Base-by-base conservation (phyloP, 2,888 invertebrate species). In the Anoplius nigerrimus region DNA sequence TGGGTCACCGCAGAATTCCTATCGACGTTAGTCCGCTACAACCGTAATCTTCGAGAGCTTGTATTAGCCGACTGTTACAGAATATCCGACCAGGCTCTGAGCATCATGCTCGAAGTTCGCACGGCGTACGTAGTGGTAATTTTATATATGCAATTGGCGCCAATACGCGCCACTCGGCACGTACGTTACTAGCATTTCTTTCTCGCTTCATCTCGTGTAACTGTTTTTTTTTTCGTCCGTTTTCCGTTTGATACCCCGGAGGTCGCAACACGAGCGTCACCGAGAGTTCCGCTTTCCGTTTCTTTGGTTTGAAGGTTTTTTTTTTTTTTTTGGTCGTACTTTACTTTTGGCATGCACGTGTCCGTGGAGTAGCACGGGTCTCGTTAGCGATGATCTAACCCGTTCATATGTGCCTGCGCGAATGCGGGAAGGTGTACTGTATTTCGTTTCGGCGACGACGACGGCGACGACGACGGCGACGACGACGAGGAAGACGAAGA, bases 1-100 rank as follows among this genome's bases (percentile, higher is more conserved):
- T 69, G 75, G 75, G 59, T 71, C 61, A 72, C 62, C 68, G 63
- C 57, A 56, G 57, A 43, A 56, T 70, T 71, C 60, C 55, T 69
- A 67, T 60, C 66, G 69, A 72, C 68, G 61, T 60, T 73, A 66
- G 57, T 70, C 67, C 66, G 67, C 43, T 68, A 72, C 61, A 75
- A 73, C 69, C 68, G 72, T 62, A 70, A 69, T 69, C 74, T 72
- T 68, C 75, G 71, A 61, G 51, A 56, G 58, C 63, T 78, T 53
- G 74, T 74, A 59, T 22, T 72, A 67, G 64, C 71, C 52, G 72
- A 79, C 63, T 62, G 65, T 63, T 76, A 59, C 65, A 72, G 56
- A 71, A 58, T 69, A 68, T 73, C 68, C 74, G 75, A 71, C 69
- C 62, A 75, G 62, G 69, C 63, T 63, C 60, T 71, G 54, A 58